phyloP scores from a whole-genome alignment of 2,888 invertebrate genomes.

The Parnassius glacialis region DNA sequence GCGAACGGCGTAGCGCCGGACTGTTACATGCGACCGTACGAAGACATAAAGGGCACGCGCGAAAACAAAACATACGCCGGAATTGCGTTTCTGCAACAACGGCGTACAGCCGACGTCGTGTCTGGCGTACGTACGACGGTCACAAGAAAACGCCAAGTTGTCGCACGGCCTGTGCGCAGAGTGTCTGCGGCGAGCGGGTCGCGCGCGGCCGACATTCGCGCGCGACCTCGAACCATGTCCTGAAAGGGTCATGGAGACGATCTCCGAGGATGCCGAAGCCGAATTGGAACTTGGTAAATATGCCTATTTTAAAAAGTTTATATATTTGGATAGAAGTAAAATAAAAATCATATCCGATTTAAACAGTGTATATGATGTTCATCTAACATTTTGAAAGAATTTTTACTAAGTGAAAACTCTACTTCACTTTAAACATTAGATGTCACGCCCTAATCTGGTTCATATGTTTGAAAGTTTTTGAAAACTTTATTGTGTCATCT shows the following conservation, averaged over 20 bases:
- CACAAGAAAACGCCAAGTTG: constrained; percentile 43
- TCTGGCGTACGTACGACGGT: constrained; percentile 11
- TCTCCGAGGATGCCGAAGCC: constrained; percentile 84
- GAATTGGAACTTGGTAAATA: constrained; percentile 84
- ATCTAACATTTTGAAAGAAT: too few species aligned
- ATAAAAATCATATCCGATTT: too few species aligned
- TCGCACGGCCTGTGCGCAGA: constrained; percentile 53
- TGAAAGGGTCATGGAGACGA: constrained; percentile 83
- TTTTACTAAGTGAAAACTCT: too few species aligned
- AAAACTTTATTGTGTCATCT: too few species aligned
- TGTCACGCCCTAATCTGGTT: too few species aligned
- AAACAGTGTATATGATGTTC: too few species aligned
- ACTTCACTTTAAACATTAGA: too few species aligned
- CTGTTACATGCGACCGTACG: background rate
- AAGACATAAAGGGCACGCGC: background rate
- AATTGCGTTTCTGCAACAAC: constrained; percentile 1
- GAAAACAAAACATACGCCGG: background rate
- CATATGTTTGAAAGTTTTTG: too few species aligned
- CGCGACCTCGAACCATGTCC: constrained; percentile 64
- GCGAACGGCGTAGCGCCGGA: background rate
- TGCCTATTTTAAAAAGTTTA: too few species aligned
- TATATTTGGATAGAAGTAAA: too few species aligned
- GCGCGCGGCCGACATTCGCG: constrained; percentile 63
- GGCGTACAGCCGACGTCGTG: constrained; percentile 17
- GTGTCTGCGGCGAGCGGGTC: constrained; percentile 67